Evolutionary conservation across 2,113 vertebrate genomes (phyloP).

Genomic region (Mus pahari): DNA sequence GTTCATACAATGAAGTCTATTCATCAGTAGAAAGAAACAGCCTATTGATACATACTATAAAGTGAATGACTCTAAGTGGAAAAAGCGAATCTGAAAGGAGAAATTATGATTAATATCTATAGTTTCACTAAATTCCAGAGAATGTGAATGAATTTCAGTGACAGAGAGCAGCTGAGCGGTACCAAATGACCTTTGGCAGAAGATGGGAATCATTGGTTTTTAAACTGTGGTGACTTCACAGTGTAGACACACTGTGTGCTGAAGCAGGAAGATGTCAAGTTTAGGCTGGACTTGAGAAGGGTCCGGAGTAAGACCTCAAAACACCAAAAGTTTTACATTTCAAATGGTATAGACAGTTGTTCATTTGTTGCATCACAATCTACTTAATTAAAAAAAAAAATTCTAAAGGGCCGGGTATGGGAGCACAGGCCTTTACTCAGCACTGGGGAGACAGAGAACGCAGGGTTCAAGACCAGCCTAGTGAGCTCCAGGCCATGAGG

Average conservation of each 20-base stretch:
- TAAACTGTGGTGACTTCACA: background rate
- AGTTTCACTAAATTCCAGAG: slow-evolving; percentile 47
- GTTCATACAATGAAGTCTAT: background rate
- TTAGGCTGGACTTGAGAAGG: background rate
- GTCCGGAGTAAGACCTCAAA: background rate
- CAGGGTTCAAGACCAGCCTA: background rate
- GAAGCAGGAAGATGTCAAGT: background rate
- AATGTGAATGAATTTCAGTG: background rate
- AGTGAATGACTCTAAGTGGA: background rate
- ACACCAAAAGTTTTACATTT: background rate
- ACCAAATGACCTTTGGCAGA: background rate
- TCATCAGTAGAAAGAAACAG: background rate
- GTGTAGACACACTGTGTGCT: background rate
- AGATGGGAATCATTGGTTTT: background rate
- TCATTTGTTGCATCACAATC: background rate
- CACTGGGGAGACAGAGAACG: background rate
- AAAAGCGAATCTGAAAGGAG: background rate
- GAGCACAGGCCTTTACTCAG: background rate
- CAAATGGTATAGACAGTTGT: background rate
- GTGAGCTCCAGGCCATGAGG: background rate
- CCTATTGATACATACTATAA: background rate
- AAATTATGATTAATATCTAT: background rate
- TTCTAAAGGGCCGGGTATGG: background rate
- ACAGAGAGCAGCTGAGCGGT: background rate
- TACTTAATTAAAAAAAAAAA: background rate